Evolutionary conservation across 2,113 vertebrate species (phyloP).

Genomic region (Lepus europaeus): DNA sequence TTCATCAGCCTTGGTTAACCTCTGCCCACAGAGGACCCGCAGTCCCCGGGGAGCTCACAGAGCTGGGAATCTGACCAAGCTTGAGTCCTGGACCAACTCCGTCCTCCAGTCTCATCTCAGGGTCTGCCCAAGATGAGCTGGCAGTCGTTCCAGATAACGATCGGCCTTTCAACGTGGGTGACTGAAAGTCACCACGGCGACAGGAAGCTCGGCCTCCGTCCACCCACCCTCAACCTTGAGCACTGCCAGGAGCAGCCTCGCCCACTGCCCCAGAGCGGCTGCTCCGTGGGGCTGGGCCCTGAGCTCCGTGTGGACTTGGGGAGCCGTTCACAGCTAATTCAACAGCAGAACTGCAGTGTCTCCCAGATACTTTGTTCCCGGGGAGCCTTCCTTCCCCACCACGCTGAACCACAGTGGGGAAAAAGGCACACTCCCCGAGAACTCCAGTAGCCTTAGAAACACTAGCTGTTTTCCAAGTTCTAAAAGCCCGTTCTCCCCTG

Average conservation of each 20-base stretch:
- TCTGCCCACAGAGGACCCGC: background rate
- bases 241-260: rapidly evolving
- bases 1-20: slow-evolving; percentile 41
- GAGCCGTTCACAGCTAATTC: no score
- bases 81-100: background rate
- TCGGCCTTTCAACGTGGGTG: background rate
- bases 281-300: background rate
- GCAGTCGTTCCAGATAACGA: background rate
- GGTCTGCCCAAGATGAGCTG: background rate
- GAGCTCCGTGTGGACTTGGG: background rate
- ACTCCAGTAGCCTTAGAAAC: rapidly evolving
- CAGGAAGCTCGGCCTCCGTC: background rate
- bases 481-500: background rate
- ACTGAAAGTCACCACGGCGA: background rate
- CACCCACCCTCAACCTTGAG: rapidly evolving
- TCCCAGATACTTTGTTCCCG: background rate
- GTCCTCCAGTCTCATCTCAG: background rate
- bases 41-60: background rate
- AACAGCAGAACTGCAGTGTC: background rate
- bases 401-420: background rate
- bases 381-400: background rate
- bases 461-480: background rate
- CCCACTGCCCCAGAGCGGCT: rapidly evolving
- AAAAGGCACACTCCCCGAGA: background rate
- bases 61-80: background rate